These are phyloP conservation scores for Xylota sylvarum DNA, from an alignment of 2,888 invertebrate species.

Conservation along the genomic window DNA sequence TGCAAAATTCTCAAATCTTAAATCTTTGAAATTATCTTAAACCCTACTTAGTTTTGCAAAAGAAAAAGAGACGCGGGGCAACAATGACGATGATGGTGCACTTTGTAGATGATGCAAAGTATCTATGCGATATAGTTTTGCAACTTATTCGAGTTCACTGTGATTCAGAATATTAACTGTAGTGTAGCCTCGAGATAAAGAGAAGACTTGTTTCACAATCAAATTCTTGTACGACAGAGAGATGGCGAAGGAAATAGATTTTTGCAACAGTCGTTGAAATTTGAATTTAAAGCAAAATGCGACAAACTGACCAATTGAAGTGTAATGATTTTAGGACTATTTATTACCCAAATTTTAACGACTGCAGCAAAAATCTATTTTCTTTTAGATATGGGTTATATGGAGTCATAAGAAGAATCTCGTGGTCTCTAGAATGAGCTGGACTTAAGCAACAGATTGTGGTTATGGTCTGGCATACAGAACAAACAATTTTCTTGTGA, in stretches of 20 bases:
- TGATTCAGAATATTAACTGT: slow-evolving; percentile 24
- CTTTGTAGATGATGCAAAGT: slow-evolving; percentile 34
- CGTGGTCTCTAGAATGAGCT: too few relatives aligned
- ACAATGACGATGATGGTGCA: slow-evolving; percentile 29
- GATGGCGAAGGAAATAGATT: slow-evolving; percentile 24
- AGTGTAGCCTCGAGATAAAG: slow-evolving; percentile 15
- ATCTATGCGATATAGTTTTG: slow-evolving; percentile 47
- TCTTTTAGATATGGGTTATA: too few relatives aligned
- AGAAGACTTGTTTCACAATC: slow-evolving; percentile 35
- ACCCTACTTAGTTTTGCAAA: neutral
- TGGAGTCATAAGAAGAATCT: too few relatives aligned
- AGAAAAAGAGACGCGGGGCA: slow-evolving; percentile 15
- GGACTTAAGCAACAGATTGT: too few relatives aligned
- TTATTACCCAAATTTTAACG: too few relatives aligned
- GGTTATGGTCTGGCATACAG: too few relatives aligned
- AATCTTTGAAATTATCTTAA: slow-evolving; percentile 44
- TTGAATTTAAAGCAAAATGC: neutral
- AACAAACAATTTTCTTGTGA: too few relatives aligned
- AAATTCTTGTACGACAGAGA: neutral
- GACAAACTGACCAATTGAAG: neutral
- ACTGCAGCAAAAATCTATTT: too few relatives aligned
- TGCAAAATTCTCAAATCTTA: slow-evolving; percentile 45
- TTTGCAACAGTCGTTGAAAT: slow-evolving; percentile 18
- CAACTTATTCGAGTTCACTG: slow-evolving; percentile 49
- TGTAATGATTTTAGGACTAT: too few relatives aligned